A percentile compares a stretch with the other conserved stretches of the same genome.
Evolutionary conservation across 1,140 invertebrate genomes (phyloP).

Genomic region (Drosophila erecta): DNA sequence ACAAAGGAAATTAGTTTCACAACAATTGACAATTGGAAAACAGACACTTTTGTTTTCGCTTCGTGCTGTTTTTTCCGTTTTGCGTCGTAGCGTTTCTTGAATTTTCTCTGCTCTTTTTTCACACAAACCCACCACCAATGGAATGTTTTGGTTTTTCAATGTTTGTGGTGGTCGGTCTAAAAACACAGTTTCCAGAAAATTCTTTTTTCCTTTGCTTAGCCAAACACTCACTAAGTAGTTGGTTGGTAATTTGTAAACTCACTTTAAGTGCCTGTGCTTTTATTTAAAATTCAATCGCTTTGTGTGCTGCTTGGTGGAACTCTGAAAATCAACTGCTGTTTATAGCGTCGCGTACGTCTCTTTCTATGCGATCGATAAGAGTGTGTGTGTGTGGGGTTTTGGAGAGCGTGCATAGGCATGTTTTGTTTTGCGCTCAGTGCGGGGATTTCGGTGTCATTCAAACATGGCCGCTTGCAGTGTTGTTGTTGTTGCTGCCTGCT

Average conservation of each 20-base stretch:
- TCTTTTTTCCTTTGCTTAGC: neutral
- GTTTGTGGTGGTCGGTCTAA: neutral
- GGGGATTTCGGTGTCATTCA: conserved; percentile 56
- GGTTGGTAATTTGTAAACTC: conserved; percentile 56
- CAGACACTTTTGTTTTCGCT: conserved; percentile 16
- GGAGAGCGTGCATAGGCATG: conserved; percentile 36
- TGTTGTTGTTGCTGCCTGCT: conserved; percentile 46
- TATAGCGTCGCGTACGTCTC: conserved; percentile 76
- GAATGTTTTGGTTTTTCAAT: conserved; percentile 25
- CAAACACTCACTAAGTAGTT: conserved; percentile 21
- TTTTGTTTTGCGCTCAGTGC: conserved; percentile 75
- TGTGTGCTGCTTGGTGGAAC: conserved; percentile 62
- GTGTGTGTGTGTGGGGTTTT: conserved; percentile 29
- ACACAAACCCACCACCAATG: conserved; percentile 25
- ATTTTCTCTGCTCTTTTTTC: conserved; percentile 45
- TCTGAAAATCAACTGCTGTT: conserved; percentile 79
- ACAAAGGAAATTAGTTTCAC: conserved; percentile 62
- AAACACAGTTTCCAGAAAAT: neutral
- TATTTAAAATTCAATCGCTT: conserved; percentile 30
- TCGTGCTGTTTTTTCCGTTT: conserved; percentile 19
- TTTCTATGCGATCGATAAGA: conserved; percentile 71
- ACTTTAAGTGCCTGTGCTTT: conserved; percentile 45
- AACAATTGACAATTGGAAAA: conserved; percentile 38
- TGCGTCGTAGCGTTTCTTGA: conserved; percentile 71
- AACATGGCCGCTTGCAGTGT: conserved; percentile 64